A percentile compares a stretch with the other conserved stretches of the same genome.
phyloP scores from a whole-genome alignment of 2,113 vertebrate species.

The Emydocephalus ijimae region DNA sequence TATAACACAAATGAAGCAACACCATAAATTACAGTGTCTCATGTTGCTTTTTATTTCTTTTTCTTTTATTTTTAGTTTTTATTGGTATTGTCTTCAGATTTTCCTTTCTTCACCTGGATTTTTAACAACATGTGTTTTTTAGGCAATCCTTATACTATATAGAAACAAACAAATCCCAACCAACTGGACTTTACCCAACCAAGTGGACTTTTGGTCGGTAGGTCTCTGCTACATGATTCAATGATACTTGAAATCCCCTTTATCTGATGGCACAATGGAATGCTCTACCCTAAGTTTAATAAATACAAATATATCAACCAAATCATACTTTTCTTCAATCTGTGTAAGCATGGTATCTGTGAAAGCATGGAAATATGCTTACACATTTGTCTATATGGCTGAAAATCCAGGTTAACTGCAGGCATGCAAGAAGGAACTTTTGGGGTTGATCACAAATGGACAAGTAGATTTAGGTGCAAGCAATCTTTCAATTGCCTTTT shows the following conservation, averaged over 20 bases:
- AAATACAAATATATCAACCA: background rate
- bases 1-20: background rate
- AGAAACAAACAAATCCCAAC: constrained; percentile 18
- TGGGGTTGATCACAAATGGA: background rate
- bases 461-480: background rate
- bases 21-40: too few species aligned
- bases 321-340: constrained; percentile 25
- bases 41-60: background rate
- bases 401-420: background rate
- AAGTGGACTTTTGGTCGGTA: constrained; percentile 17
- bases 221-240: constrained; percentile 27
- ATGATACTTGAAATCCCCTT: constrained; percentile 12
- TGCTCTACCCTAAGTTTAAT: constrained; percentile 20
- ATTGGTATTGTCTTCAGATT: background rate
- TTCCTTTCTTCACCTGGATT: background rate
- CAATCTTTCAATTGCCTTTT: background rate
- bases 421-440: background rate
- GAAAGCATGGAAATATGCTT: background rate
- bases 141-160: background rate
- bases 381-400: background rate
- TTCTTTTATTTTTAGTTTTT: background rate
- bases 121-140: background rate
- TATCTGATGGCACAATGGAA: background rate
- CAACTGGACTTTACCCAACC: background rate
- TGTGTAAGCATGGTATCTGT: constrained; percentile 28